Percentiles rank a stretch among this genome's conserved stretches.
phyloP scores from a whole-genome alignment of 2,888 invertebrate genomes.

The Prostheceraeus crozeri region DNA sequence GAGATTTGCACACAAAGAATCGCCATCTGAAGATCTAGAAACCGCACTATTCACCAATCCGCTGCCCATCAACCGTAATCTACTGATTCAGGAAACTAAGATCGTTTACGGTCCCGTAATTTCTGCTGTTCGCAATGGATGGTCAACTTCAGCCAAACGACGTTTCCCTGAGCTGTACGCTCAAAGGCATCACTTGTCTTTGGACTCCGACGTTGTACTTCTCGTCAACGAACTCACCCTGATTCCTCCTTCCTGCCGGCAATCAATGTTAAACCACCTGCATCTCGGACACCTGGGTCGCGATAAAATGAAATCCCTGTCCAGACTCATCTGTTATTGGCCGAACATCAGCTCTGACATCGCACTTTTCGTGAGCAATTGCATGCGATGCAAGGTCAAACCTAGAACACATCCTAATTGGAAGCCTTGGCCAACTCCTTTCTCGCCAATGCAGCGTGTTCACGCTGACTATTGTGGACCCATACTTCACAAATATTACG shows the following conservation, averaged over 20 bases:
- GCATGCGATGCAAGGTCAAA: not conserved
- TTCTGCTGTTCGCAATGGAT: not conserved
- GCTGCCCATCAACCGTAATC: not conserved
- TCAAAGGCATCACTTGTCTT: not conserved
- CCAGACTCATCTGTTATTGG: constrained; percentile 9
- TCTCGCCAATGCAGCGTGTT: constrained; percentile 1
- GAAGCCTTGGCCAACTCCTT: constrained; percentile 17
- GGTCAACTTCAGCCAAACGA: not conserved
- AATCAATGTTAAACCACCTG: constrained; percentile 2
- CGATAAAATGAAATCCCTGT: constrained; percentile 18
- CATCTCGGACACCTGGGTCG: constrained; percentile 4
- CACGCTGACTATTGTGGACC: constrained; percentile 7
- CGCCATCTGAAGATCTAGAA: not conserved
- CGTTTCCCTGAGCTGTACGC: not conserved
- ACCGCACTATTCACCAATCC: not conserved
- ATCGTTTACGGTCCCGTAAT: constrained; percentile 2
- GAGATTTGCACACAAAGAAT: not conserved
- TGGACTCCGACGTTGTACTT: not conserved
- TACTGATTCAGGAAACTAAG: constrained; percentile 9
- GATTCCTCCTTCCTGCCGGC: constrained; percentile 3
- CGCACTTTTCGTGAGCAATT: not conserved
- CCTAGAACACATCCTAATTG: constrained; percentile 4
- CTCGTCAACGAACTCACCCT: constrained; percentile 9
- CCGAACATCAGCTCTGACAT: not conserved
- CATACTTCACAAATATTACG: not conserved